Conservation (phyloP, 2,888 invertebrate species). For the Pristionchus arcanus region DNA sequence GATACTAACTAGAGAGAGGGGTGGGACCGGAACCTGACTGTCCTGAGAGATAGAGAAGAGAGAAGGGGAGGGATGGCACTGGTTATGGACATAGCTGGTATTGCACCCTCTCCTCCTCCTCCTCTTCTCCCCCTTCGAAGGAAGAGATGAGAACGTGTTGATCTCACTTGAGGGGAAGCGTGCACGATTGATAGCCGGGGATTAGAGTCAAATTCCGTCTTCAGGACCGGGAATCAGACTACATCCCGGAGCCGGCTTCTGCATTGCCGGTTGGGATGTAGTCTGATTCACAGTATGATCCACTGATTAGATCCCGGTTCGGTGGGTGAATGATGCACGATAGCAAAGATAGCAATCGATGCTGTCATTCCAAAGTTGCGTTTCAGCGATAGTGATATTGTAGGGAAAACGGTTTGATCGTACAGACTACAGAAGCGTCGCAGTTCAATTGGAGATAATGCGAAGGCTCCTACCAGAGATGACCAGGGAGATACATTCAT, state of each 20-base stretch:
- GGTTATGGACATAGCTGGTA: constrained; percentile 32
- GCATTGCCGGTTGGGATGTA: neutral
- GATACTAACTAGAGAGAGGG: constrained; percentile 21
- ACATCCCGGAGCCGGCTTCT: neutral
- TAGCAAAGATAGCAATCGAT: too few species aligned
- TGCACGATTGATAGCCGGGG: neutral
- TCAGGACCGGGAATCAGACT: too few species aligned
- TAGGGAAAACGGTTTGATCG: too few species aligned
- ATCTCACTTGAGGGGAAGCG: neutral
- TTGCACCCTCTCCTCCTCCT: neutral
- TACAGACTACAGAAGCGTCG: too few species aligned
- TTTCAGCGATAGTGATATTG: too few species aligned
- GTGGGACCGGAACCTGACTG: constrained; percentile 20
- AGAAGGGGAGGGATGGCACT: constrained; percentile 2
- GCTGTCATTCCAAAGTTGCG: too few species aligned
- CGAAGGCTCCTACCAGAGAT: too few species aligned
- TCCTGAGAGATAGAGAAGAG: neutral
- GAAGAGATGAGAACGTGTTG: neutral
- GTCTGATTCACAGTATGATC: too few species aligned
- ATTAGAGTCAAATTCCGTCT: neutral
- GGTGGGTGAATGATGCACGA: too few species aligned
- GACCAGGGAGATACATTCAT: too few species aligned
- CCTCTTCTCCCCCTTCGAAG: neutral
- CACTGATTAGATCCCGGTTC: too few species aligned
- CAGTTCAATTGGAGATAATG: too few species aligned